phyloP scores from a whole-genome alignment of 2,113 vertebrate species.

The Coryphaenoides rupestris region DNA sequence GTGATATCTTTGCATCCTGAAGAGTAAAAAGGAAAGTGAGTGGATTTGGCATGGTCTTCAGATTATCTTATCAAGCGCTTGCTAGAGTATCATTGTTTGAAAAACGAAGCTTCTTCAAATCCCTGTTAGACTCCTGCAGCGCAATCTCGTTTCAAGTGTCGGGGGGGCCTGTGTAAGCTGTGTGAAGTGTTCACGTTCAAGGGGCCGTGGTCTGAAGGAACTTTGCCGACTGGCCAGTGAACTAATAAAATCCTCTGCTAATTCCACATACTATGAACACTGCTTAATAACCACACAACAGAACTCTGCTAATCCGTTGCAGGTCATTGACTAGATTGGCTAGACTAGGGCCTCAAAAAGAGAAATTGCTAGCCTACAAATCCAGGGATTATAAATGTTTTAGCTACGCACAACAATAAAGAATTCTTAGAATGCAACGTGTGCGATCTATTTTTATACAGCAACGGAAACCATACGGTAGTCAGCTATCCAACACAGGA shows the following conservation, averaged over 20 bases:
- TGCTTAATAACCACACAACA: constrained; percentile 25
- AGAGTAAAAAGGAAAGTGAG: neutral
- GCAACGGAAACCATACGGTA: neutral
- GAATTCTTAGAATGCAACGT: too few species aligned
- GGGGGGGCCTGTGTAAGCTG: constrained; percentile 18
- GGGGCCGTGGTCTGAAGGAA: constrained; percentile 33
- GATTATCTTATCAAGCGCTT: constrained; percentile 2
- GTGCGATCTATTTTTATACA: too few species aligned
- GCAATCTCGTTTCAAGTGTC: constrained; percentile 32
- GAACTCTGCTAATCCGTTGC: constrained; percentile 47
- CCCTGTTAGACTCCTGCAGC: neutral
- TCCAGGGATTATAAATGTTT: too few species aligned
- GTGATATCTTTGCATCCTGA: neutral
- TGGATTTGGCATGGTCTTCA: neutral
- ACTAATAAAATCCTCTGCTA: constrained; percentile 41
- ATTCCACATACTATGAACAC: constrained; percentile 34
- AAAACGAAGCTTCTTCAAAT: constrained; percentile 8
- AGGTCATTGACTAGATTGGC: constrained; percentile 20
- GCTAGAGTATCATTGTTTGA: constrained; percentile 15
- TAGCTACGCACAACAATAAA: too few species aligned
- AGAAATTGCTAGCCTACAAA: neutral
- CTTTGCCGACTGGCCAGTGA: constrained; percentile 30
- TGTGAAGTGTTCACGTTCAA: constrained; percentile 14
- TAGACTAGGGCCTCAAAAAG: constrained; percentile 8
- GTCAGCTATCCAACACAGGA: neutral